Evolutionary conservation across 2,888 invertebrate genomes (phyloP).

Genomic region (Operophtera brumata): DNA sequence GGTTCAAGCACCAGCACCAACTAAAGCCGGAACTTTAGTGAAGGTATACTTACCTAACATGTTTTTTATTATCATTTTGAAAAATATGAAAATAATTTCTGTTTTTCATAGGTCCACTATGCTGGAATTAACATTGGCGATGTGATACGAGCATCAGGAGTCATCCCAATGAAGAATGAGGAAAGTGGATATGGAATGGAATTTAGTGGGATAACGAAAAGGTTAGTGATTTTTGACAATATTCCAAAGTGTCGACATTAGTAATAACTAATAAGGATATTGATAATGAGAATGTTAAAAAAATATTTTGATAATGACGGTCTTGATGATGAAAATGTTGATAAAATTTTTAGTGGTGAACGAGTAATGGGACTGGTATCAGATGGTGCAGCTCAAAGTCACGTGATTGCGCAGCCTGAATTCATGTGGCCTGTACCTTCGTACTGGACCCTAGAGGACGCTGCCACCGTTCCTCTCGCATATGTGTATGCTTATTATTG

Average conservation of each 20-base stretch:
- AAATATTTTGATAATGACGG: background rate
- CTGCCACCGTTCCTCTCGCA: slow-evolving; percentile 87
- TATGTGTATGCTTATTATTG: slow-evolving; percentile 80
- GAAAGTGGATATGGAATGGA: slow-evolving; percentile 67
- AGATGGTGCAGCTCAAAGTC: slow-evolving; percentile 74
- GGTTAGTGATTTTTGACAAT: slow-evolving; percentile 34
- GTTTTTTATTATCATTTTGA: too few species aligned
- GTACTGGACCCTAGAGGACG: slow-evolving; percentile 85
- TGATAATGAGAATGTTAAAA: too few species aligned
- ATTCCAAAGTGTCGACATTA: too few species aligned
- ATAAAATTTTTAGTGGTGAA: slow-evolving; percentile 60
- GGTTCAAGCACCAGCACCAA: too few species aligned
- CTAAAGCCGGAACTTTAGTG: too few species aligned
- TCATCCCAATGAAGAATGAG: too few species aligned
- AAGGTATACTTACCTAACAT: too few species aligned
- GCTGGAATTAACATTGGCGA: too few species aligned
- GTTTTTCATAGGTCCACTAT: too few species aligned
- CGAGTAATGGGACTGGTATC: slow-evolving; percentile 83
- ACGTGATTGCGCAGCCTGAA: slow-evolving; percentile 73
- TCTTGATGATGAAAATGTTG: background rate
- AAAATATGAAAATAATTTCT: too few species aligned
- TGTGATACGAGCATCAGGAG: too few species aligned
- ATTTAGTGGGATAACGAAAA: slow-evolving; percentile 57
- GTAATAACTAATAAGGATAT: too few species aligned
- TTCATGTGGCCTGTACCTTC: slow-evolving; percentile 85